A percentile compares a stretch with the other conserved stretches of the same genome.
phyloP scores from a whole-genome alignment of 2,113 vertebrate species.

The Okapia johnstoni region DNA sequence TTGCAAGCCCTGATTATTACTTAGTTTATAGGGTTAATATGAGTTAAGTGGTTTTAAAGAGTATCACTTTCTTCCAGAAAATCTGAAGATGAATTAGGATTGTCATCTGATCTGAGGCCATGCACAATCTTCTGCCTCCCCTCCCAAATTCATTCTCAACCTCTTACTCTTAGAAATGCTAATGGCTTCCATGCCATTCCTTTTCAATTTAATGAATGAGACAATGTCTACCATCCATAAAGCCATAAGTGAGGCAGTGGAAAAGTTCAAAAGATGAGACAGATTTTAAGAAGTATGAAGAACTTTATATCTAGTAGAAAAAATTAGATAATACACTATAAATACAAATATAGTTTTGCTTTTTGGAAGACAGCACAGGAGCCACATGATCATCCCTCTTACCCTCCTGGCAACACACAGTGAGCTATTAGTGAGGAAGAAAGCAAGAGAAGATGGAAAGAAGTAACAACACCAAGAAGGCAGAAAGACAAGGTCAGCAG shows the following conservation, averaged over 20 bases:
- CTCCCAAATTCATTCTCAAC: background rate
- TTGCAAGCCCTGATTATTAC: background rate
- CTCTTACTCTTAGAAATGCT: background rate
- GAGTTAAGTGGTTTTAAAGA: slow-evolving; percentile 2
- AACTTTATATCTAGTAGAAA: background rate
- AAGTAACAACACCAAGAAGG: background rate
- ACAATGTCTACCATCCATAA: background rate
- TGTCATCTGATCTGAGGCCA: background rate
- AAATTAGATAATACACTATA: background rate
- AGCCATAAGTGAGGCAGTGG: background rate
- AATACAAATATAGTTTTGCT: background rate
- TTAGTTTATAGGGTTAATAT: background rate
- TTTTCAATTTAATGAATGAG: background rate
- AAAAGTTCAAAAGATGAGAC: background rate
- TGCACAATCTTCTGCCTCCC: background rate
- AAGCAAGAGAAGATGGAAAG: background rate
- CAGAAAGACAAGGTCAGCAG: background rate
- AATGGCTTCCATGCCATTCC: background rate
- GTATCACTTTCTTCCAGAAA: slow-evolving; percentile 16
- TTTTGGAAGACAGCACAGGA: background rate
- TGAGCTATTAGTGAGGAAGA: background rate
- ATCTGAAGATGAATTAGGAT: background rate
- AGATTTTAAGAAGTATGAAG: background rate
- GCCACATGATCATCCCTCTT: background rate
- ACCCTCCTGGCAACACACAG: background rate